A percentile compares a stretch with the other conserved stretches of the same genome.
phyloP scores from a whole-genome alignment of 2,113 vertebrate genomes.

The Ctenomys sociabilis region DNA sequence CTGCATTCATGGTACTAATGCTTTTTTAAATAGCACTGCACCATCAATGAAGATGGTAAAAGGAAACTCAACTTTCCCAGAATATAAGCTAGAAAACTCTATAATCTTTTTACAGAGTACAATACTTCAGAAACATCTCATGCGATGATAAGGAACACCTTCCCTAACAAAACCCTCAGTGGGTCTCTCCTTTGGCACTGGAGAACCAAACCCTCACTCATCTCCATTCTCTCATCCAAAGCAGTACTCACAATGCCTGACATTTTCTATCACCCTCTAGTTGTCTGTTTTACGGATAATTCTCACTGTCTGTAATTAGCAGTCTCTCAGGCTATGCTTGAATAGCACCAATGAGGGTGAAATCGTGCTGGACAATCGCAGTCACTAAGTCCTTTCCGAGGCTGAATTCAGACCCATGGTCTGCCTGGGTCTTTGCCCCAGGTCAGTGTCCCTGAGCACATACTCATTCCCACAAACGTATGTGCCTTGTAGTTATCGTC shows the following conservation, averaged over 20 bases:
- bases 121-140: not conserved
- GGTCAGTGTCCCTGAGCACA: not conserved
- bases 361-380: not conserved
- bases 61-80: not conserved
- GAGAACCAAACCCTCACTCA: not conserved
- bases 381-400: not conserved
- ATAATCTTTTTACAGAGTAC: not conserved
- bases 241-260: not conserved
- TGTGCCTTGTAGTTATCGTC: not conserved
- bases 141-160: not conserved
- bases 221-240: not conserved
- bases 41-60: not conserved
- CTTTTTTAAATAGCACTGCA: not conserved
- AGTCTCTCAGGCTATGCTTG: not conserved
- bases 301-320: not conserved
- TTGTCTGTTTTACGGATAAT: not conserved
- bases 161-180: not conserved
- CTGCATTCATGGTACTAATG: not conserved
- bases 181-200: not conserved
- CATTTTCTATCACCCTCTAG: not conserved
- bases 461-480: not conserved
- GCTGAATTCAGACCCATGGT: slow-evolving; percentile 8
- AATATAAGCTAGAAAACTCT: not conserved
- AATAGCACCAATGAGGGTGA: not conserved
- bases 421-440: not conserved